A percentile compares a stretch with the other conserved stretches of the same genome.
phyloP scores from a whole-genome alignment of 2,113 vertebrate species.

The Cebidichthys violaceus region DNA sequence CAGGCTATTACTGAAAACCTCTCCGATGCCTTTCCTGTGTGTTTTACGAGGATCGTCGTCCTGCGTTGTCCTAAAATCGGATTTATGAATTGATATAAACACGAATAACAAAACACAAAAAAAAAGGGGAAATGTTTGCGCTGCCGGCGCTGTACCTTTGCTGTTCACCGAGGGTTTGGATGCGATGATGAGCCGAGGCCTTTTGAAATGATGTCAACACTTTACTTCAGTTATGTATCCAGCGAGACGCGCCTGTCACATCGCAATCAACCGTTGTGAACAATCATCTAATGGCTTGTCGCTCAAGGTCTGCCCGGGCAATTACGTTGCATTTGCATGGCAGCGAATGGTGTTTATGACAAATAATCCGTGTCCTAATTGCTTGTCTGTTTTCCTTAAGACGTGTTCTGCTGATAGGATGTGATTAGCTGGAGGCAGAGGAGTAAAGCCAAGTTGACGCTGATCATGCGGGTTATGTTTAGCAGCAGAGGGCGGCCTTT shows the following conservation, averaged over 20 bases:
- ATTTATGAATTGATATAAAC: not conserved
- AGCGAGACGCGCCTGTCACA: conserved; percentile 80
- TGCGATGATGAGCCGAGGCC: conserved; percentile 54
- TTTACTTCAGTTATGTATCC: conserved; percentile 75
- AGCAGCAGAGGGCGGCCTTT: conserved; percentile 29
- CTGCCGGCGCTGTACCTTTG: not conserved
- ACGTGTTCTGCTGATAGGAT: conserved; percentile 66
- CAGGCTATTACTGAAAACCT: not conserved
- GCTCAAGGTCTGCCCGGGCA: conserved; percentile 85
- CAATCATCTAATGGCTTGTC: conserved; percentile 88
- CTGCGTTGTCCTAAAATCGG: not conserved
- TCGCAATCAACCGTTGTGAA: conserved; percentile 84
- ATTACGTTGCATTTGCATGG: conserved; percentile 86
- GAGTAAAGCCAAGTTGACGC: conserved; percentile 44
- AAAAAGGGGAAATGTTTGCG: not conserved
- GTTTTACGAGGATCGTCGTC: not conserved
- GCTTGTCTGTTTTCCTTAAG: conserved; percentile 83
- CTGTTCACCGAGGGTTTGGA: conserved; percentile 30
- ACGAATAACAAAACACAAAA: not conserved
- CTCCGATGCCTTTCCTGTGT: no score
- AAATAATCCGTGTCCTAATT: conserved; percentile 85
- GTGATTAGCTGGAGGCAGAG: conserved; percentile 79
- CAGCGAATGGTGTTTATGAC: conserved; percentile 83
- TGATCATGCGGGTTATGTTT: conserved; percentile 54
- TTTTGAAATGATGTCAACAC: conserved; percentile 76